Evolutionary conservation across 2,113 vertebrate genomes (phyloP).

Genomic region (Leucosticte australis): DNA sequence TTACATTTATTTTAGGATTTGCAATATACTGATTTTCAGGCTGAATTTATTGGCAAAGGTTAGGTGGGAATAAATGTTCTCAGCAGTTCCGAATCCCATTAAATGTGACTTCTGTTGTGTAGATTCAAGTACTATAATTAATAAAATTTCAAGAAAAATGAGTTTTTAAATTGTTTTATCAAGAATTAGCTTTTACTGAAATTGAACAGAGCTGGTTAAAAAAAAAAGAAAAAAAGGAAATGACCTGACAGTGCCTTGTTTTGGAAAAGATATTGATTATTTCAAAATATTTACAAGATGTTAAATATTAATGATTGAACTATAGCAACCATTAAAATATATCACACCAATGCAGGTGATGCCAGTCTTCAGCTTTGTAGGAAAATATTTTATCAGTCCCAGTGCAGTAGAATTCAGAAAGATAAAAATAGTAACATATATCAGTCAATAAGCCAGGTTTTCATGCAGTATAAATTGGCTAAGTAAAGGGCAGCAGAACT

Average conservation of each 20-base stretch:
- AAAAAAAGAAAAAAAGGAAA: not conserved
- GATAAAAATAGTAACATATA: not conserved
- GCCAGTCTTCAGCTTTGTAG: not conserved
- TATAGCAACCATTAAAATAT: not conserved
- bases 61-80: conserved; percentile 52
- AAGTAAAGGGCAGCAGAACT: not conserved
- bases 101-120: conserved; percentile 17
- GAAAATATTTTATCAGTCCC: not conserved
- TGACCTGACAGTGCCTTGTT: not conserved
- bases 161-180: not conserved
- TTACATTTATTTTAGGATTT: conserved; percentile 55
- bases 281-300: not conserved
- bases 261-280: not conserved
- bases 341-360: not conserved
- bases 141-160: conserved; percentile 2
- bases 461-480: not conserved
- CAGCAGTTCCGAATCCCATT: conserved; percentile 17
- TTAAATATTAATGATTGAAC: not conserved
- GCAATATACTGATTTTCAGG: not conserved
- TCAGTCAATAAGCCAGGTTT: not conserved
- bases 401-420: not conserved
- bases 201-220: not conserved
- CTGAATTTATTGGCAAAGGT: conserved; percentile 48
- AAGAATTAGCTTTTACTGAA: conserved; percentile 7
- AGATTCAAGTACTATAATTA: conserved; percentile 46